Conservation (phyloP, 2,797 vertebrate species). For the Trematomus bernacchii region DNA sequence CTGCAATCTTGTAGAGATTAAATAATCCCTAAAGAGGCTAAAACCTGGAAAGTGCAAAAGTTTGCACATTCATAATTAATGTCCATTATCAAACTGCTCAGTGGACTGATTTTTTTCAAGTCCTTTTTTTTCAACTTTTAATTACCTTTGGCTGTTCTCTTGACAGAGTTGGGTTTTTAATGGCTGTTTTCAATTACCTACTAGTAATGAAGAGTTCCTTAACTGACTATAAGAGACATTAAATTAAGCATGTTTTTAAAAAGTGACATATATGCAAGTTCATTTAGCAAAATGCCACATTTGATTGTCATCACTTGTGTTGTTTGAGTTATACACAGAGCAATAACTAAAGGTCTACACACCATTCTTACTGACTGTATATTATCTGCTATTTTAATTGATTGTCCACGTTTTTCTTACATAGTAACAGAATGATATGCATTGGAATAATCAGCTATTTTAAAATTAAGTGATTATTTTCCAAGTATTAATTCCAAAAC, state of each 20-base stretch:
- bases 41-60: conserved; percentile 64
- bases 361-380: too few relatives aligned
- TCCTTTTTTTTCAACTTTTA: conserved; percentile 34
- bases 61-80: conserved; percentile 64
- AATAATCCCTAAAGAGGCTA: conserved; percentile 48
- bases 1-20: conserved; percentile 26
- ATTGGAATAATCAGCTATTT: too few relatives aligned
- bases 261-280: conserved; percentile 3
- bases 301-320: background rate
- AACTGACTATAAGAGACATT: conserved; percentile 38
- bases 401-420: too few relatives aligned
- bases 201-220: conserved; percentile 40
- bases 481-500: too few relatives aligned
- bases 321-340: too few relatives aligned
- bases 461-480: too few relatives aligned
- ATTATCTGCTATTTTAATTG: too few relatives aligned
- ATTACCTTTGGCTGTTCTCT: conserved; percentile 51
- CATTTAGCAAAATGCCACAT: too few relatives aligned
- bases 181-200: conserved; percentile 62
- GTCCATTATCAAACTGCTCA: conserved; percentile 60
- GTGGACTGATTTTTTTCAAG: conserved; percentile 39
- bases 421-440: too few relatives aligned
- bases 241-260: conserved; percentile 40
- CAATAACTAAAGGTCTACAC: too few relatives aligned
- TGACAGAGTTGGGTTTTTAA: conserved; percentile 48